A percentile compares a stretch with the other conserved stretches of the same genome.
Evolutionary conservation across 2,113 vertebrate genomes (phyloP).

Genomic region (Apistogramma diplotaenia): DNA sequence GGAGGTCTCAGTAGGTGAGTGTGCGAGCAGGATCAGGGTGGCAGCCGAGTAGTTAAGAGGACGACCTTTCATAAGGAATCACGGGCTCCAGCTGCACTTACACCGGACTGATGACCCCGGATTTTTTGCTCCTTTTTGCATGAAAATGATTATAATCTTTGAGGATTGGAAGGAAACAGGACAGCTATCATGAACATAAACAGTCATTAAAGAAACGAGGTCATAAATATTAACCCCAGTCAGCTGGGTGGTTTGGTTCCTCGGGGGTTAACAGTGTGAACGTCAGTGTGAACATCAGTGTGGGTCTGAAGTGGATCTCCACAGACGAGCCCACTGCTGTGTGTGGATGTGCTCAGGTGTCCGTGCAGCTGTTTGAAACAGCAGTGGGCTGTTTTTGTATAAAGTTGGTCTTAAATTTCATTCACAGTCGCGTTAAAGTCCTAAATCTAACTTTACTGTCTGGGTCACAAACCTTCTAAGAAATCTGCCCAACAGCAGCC

Average conservation of each 20-base stretch:
- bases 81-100: too few relatives aligned
- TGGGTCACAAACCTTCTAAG: background rate
- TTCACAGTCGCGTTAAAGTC: background rate
- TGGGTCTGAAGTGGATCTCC: background rate
- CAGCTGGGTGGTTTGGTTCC: background rate
- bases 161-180: too few relatives aligned
- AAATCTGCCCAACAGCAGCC: background rate
- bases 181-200: background rate
- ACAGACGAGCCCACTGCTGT: background rate
- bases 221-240: background rate
- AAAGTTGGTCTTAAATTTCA: background rate
- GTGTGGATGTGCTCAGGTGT: background rate
- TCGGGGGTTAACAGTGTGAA: background rate
- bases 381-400: too few relatives aligned
- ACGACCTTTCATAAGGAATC: background rate
- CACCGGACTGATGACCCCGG: too few relatives aligned
- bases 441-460: background rate
- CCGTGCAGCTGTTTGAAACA: too few relatives aligned
- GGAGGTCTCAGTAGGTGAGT: slow-evolving; percentile 88
- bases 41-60: background rate
- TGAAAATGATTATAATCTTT: too few relatives aligned
- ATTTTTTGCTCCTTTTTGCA: too few relatives aligned
- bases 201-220: background rate
- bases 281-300: background rate
- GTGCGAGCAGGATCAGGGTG: background rate